Conservation (phyloP, 2,888 invertebrate species). For the Caenorhabditis sp. region DNA sequence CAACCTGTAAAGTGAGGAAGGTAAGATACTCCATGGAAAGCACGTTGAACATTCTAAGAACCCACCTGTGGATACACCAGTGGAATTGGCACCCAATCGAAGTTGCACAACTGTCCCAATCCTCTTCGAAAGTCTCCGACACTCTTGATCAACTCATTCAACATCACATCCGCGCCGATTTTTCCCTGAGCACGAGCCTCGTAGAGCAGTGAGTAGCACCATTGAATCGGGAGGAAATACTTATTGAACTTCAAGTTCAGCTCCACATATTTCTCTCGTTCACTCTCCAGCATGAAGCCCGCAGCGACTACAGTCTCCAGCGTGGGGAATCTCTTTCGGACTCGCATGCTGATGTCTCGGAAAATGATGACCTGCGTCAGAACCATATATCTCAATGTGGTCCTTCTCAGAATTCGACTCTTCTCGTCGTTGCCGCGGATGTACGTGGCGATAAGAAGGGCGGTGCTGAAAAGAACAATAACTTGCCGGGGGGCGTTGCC, state of each 20-base stretch:
- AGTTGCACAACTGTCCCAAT: slow-evolving; percentile 74
- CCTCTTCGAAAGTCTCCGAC: slow-evolving; percentile 70
- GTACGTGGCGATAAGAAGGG: slow-evolving; percentile 75
- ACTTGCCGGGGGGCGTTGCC: not conserved
- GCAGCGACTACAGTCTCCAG: slow-evolving; percentile 72
- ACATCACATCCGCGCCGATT: slow-evolving; percentile 73
- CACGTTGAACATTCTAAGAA: too few relatives aligned
- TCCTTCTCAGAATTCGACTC: slow-evolving; percentile 74
- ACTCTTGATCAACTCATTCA: slow-evolving; percentile 74
- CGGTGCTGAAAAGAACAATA: slow-evolving; percentile 72
- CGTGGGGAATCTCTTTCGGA: slow-evolving; percentile 69
- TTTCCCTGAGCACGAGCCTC: slow-evolving; percentile 73
- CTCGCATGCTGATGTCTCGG: slow-evolving; percentile 74
- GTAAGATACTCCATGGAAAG: too few relatives aligned
- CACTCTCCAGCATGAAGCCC: slow-evolving; percentile 71
- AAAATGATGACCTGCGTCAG: slow-evolving; percentile 79
- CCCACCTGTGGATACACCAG: slow-evolving; percentile 78
- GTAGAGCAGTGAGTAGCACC: slow-evolving; percentile 71
- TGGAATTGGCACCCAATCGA: slow-evolving; percentile 80
- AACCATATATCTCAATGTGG: slow-evolving; percentile 78
- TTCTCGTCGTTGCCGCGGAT: slow-evolving; percentile 77
- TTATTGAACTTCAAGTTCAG: slow-evolving; percentile 66
- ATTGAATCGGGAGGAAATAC: slow-evolving; percentile 75
- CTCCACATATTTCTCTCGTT: slow-evolving; percentile 64
- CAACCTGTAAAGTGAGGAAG: slow-evolving; percentile 58